Evolutionary conservation across 1,140 invertebrate genomes (phyloP).

Genomic region (Panagrolaimus sp.): DNA sequence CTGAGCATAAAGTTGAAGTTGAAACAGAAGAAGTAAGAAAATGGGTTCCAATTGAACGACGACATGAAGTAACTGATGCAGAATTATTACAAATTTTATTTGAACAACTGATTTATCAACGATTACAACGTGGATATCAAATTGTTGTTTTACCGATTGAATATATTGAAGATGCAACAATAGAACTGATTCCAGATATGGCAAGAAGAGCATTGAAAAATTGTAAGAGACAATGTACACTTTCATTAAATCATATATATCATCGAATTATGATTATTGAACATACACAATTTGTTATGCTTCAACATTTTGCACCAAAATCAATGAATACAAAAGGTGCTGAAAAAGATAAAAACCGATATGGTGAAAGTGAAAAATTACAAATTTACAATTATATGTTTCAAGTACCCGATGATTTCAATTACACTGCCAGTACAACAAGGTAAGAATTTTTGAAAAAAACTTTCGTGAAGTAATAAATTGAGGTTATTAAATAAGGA

Average conservation of each 20-base stretch:
- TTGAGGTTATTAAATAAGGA: not conserved
- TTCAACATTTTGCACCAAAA: conserved; percentile 41
- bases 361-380: conserved; percentile 10
- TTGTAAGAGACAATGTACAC: conserved; percentile 24
- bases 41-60: conserved; percentile 26
- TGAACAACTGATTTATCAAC: conserved; percentile 80
- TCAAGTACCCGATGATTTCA: conserved; percentile 47
- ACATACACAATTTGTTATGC: conserved; percentile 20
- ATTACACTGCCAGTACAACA: conserved; percentile 45
- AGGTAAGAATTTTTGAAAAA: too few relatives aligned
- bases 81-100: conserved; percentile 68
- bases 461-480: too few relatives aligned
- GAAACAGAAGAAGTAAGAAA: conserved; percentile 37
- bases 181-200: not conserved
- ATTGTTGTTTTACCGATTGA: conserved; percentile 49
- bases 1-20: conserved; percentile 38
- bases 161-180: conserved; percentile 40
- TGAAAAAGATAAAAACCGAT: conserved; percentile 11
- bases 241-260: conserved; percentile 69
- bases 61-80: conserved; percentile 17
- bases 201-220: not conserved
- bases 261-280: conserved; percentile 59
- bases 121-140: conserved; percentile 69
- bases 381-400: conserved; percentile 55
- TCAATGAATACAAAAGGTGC: conserved; percentile 20